Percentiles rank a stretch among this genome's conserved stretches.
phyloP scores from a whole-genome alignment of 1,140 invertebrate genomes.

The Drosophila auraria region DNA sequence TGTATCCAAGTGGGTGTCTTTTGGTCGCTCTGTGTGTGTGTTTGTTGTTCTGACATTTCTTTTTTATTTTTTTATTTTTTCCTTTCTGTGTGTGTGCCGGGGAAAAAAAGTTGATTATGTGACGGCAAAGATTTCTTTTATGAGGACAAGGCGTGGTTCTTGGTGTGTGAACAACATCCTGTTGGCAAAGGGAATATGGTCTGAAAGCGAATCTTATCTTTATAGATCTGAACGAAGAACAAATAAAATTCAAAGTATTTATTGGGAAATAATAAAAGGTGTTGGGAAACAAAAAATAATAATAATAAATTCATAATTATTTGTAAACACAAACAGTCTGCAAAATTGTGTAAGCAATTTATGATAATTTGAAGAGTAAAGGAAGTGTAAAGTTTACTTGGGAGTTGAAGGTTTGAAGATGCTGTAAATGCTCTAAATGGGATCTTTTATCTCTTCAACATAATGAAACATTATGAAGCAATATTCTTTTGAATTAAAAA shows the following conservation, averaged over 20 bases:
- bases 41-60: constrained; percentile 35
- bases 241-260: constrained; percentile 10
- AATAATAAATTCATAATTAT: neutral
- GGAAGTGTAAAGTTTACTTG: too few species aligned
- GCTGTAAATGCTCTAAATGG: too few species aligned
- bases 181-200: constrained; percentile 15
- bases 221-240: constrained; percentile 9
- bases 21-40: neutral
- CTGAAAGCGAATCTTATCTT: constrained; percentile 17
- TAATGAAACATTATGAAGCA: neutral
- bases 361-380: neutral
- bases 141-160: constrained; percentile 44
- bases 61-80: neutral
- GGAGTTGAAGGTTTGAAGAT: too few species aligned
- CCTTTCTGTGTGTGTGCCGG: constrained; percentile 1
- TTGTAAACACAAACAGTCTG: neutral
- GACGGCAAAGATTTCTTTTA: constrained; percentile 52
- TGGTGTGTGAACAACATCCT: constrained; percentile 34
- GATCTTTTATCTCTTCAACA: too few species aligned
- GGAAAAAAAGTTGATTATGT: constrained; percentile 52
- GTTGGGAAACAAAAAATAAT: neutral
- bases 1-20: constrained; percentile 42
- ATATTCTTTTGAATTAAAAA: neutral
- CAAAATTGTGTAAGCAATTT: too few species aligned
- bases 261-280: constrained; percentile 10